A percentile compares a stretch with the other conserved stretches of the same genome.
Evolutionary conservation across 2,888 invertebrate species (phyloP).

Genomic region (Celastrina argiolus): DNA sequence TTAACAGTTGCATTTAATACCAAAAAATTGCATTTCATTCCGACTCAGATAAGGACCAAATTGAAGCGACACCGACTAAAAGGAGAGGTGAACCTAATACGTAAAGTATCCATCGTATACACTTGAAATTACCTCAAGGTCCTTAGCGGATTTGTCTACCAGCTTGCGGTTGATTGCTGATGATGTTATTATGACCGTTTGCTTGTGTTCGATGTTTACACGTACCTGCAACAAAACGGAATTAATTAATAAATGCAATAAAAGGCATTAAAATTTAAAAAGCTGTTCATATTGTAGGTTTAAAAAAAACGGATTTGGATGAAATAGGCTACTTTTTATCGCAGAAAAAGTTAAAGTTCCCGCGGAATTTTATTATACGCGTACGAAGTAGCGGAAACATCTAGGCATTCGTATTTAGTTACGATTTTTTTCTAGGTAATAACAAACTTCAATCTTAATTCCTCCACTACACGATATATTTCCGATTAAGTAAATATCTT

Average conservation of each 20-base stretch:
- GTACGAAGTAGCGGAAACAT: no score
- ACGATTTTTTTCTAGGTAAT: no score
- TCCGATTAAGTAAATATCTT: neutral
- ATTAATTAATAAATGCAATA: neutral
- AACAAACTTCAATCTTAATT: no score
- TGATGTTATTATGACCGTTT: constrained; percentile 12
- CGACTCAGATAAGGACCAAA: neutral
- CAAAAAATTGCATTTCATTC: neutral
- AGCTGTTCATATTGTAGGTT: no score
- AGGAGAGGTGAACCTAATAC: no score
- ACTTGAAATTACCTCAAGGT: constrained; percentile 19
- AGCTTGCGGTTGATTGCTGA: constrained; percentile 13
- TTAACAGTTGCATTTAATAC: neutral
- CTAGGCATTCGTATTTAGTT: no score
- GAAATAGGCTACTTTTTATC: no score
- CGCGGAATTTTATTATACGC: no score
- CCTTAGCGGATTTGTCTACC: constrained; percentile 14
- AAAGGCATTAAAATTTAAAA: no score
- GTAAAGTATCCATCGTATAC: neutral
- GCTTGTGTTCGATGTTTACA: constrained; percentile 22
- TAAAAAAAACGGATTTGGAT: no score
- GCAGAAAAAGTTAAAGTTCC: no score
- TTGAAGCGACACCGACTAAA: neutral
- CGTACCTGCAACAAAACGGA: constrained; percentile 20
- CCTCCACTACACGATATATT: no score